Conservation (phyloP, 2,888 invertebrate species). For the Cremastinae sp. region DNA sequence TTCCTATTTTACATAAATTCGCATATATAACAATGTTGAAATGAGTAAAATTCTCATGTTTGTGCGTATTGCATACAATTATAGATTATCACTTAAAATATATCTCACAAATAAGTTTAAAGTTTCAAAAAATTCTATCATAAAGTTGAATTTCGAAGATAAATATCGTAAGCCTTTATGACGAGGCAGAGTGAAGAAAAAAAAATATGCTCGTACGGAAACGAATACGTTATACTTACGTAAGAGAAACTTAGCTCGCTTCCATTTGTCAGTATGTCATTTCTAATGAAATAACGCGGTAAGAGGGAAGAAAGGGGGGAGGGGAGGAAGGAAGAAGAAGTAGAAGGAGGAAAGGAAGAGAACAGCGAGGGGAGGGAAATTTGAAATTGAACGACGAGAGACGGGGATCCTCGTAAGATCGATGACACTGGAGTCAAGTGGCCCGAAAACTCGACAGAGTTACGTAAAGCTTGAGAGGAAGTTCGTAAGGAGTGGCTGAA, state of each 20-base stretch:
- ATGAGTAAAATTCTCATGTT: too few species aligned
- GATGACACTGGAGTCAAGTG: conserved; percentile 74
- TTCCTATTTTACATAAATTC: too few species aligned
- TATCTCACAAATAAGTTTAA: too few species aligned
- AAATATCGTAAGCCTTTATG: too few species aligned
- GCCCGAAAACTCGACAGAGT: conserved; percentile 67
- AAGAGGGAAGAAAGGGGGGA: conserved; percentile 3
- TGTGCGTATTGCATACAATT: too few species aligned
- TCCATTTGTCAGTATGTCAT: conserved; percentile 58
- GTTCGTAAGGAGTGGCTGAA: conserved; percentile 42
- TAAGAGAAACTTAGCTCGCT: conserved; percentile 72
- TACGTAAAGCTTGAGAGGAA: conserved; percentile 52
- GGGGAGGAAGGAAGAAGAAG: neutral
- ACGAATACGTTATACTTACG: conserved; percentile 65
- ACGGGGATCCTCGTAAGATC: conserved; percentile 64
- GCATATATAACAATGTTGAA: too few species aligned
- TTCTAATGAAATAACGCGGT: conserved; percentile 72
- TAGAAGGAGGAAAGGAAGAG: too few species aligned
- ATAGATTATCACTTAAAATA: too few species aligned
- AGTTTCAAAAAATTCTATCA: too few species aligned
- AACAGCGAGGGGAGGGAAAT: conserved; percentile 22
- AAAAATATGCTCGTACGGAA: conserved; percentile 46
- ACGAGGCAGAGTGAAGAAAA: neutral
- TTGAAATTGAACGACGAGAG: conserved; percentile 24
- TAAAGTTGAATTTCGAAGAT: too few species aligned